These are phyloP conservation scores for Acholoe squamosa DNA, from an alignment of 2,888 invertebrate genomes.

Conservation along the genomic window DNA sequence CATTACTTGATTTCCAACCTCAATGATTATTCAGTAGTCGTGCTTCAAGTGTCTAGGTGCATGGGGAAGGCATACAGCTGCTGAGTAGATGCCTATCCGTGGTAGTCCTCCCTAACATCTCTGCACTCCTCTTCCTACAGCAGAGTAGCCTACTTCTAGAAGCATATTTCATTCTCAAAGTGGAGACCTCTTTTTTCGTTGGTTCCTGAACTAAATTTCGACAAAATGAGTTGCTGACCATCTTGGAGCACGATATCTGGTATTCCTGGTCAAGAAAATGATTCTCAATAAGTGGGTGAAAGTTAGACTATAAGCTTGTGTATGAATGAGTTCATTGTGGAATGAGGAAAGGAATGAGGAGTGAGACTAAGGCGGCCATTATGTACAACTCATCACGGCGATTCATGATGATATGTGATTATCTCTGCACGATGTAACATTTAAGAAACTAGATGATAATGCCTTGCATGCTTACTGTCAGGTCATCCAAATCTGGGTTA, in stretches of 20 bases:
- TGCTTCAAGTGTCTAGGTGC: constrained; percentile 57
- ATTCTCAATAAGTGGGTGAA: background rate
- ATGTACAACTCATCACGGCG: background rate
- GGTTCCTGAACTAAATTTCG: background rate
- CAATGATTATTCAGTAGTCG: constrained; percentile 35
- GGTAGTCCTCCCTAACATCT: background rate
- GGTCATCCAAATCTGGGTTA: background rate
- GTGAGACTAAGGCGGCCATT: background rate
- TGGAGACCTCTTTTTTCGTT: background rate
- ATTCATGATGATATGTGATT: background rate
- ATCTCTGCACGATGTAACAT: background rate
- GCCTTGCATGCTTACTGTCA: background rate
- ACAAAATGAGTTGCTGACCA: background rate
- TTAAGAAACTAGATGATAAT: background rate
- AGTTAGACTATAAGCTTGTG: background rate
- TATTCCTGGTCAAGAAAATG: background rate
- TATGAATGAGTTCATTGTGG: background rate
- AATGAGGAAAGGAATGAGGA: background rate
- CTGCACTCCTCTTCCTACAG: background rate
- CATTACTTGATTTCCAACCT: constrained; percentile 19
- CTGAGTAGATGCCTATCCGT: constrained; percentile 11
- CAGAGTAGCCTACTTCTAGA: constrained; percentile 15
- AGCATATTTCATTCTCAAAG: background rate
- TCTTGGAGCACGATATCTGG: constrained; percentile 15
- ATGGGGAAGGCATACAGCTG: background rate